These are phyloP conservation scores for Nomada fucata DNA, from an alignment of 2,888 invertebrate genomes.

Conservation along the genomic window DNA sequence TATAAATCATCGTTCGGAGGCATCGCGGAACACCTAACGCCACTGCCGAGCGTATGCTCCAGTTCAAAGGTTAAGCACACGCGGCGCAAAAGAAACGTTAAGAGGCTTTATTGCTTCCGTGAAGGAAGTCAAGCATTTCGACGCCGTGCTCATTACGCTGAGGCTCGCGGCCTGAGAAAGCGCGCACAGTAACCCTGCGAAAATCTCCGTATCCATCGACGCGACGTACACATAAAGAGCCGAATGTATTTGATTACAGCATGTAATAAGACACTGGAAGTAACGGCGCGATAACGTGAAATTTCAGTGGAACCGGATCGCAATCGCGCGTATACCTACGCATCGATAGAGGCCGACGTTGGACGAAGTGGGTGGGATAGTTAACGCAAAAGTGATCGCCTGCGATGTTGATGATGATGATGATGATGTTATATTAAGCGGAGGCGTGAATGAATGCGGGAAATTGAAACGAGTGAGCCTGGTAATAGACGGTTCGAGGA, in stretches of 20 bases:
- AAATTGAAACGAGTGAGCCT: background rate
- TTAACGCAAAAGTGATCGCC: constrained; percentile 3
- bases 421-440: background rate
- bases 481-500: background rate
- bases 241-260: constrained; percentile 9
- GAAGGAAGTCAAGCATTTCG: constrained; percentile 62
- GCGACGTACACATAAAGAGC: background rate
- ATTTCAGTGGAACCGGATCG: background rate
- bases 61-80: constrained; percentile 65
- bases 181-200: background rate
- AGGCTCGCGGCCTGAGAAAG: background rate
- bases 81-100: constrained; percentile 57
- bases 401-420: background rate
- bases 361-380: background rate
- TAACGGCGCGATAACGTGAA: background rate
- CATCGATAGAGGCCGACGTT: background rate
- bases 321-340: background rate
- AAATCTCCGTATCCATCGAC: background rate
- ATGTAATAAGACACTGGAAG: background rate
- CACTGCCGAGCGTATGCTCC: constrained; percentile 17
- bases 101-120: constrained; percentile 70
- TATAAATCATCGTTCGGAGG: constrained; percentile 43
- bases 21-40: constrained; percentile 17
- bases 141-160: constrained; percentile 46
- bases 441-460: background rate